Evolutionary conservation across 1,140 invertebrate species (phyloP), one percentile per base, ranked within the genome.

Genomic region (Drosophila sp.): DNA sequence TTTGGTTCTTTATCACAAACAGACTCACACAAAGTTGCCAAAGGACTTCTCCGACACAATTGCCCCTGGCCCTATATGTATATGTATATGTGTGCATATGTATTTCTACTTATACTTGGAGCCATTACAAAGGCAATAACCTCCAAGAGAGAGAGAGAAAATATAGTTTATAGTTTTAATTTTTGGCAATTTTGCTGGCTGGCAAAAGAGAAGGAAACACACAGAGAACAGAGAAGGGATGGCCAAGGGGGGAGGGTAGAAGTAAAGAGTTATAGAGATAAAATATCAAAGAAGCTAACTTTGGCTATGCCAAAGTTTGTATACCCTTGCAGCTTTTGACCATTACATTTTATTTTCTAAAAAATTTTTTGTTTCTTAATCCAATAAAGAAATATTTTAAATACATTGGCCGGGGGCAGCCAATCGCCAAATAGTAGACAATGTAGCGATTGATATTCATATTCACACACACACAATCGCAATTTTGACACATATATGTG

Each of bases 121-220:
- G 76, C 65, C 72, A 79, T 89, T 80, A 89, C 71, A 75, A 72
- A 83, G 79, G 76, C 79, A 86, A 87, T 83, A 83, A 67, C 79
- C 79, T 79, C 67, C 65, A 69, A 38, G 35, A 38, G 35, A 38
- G 8, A 38, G 35, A 38, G 69, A 67, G 60, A 62, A 79, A 68
- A 87, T 83, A 87, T 83, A 87, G 83, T 89, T 87, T 87, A 87
- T 87, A 89, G 84, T 87, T 87, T 87, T 87, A 87, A 87, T 87
- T 87, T 89, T 76, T 71, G 57, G 41, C 72, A 87, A 83, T 79
- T 89, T 80, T 81, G 60, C 63, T 40, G 69, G 67, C 69, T 70
- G 63, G 60, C 69, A 38, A 76, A 54, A 33, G 33, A 50, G 17
- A 57, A 10, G 40, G 5, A 17, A 10, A 66, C 38, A 8, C 30